Base-by-base conservation (phyloP, 1,140 invertebrate species). In the Lordiphosa mommai region DNA sequence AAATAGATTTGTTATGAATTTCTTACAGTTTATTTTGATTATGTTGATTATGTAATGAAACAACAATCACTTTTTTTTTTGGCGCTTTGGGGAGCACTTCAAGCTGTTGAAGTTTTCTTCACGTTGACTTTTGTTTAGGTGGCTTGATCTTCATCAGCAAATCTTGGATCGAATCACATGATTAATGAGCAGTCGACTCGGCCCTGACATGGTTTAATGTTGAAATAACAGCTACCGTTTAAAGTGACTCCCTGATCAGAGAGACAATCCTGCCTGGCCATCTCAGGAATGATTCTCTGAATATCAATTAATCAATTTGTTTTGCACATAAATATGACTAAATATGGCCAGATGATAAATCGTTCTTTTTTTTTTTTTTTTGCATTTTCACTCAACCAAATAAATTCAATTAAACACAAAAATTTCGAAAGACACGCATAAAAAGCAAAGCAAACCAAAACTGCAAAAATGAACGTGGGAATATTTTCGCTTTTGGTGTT, bases 281-380 rank as follows among this genome's bases (percentile, higher is more conserved):
- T 13, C 20, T 23, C 6, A 8, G 12, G 6, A 27, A 27, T 7
- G 23, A 6, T 27, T 27, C 23, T 27, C 4, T 38, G 17, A 33
- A 33, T 23, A 58, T 56, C 72, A 82, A 82, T 82, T 84, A 82
- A 82, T 82, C 77, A 82, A 82, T 82, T 77, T 77, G 77, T 82
- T 72, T 76, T 77, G 68, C 77, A 68, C 77, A 84, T 84, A 82
- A 74, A 74, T 80, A 69, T 52, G 60, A 61, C 70, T 70, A 79
- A 76, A 80, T 76, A 76, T 63, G 76, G 66, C 66, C 72, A 84
- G 44, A 68, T 77, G 77, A 84, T 82, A 77, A 84, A 82, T 82
- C 43, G 36, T 51, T 43, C 61, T 10, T 12, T 46, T 51, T 64
- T 61, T n/a, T 12, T 13, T 37, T 13, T 53, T 56, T 70, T 70